phyloP scores from a whole-genome alignment of 1,140 invertebrate species.

The Aphidius ervi region DNA sequence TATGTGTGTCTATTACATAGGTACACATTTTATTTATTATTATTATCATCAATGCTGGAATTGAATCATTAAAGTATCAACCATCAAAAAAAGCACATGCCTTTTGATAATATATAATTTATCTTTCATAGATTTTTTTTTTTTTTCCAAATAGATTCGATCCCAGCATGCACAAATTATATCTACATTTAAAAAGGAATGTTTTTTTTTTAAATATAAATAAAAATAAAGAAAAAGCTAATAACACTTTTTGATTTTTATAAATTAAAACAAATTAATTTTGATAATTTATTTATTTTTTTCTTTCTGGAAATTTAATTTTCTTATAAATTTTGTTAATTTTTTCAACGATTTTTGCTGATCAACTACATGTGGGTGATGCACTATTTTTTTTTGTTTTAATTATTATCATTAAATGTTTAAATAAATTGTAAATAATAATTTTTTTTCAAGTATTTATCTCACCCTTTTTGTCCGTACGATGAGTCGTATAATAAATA shows the following conservation, averaged over 20 bases:
- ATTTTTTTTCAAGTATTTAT: not conserved
- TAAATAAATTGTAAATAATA: no score
- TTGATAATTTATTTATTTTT: no score
- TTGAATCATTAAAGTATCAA: slow-evolving; percentile 30
- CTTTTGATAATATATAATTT: slow-evolving; percentile 12
- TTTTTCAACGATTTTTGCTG: no score
- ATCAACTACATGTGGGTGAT: no score
- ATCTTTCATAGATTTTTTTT: not conserved
- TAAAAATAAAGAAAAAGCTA: slow-evolving; percentile 5
- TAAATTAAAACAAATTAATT: no score
- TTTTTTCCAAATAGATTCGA: slow-evolving; percentile 27
- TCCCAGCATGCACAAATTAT: slow-evolving; percentile 35
- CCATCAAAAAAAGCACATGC: slow-evolving; percentile 10
- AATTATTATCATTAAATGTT: no score
- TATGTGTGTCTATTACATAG: slow-evolving; percentile 46
- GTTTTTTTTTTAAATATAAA: not conserved
- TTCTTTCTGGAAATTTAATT: no score
- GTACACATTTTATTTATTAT: slow-evolving; percentile 33
- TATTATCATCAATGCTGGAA: slow-evolving; percentile 34
- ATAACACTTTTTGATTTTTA: slow-evolving; percentile 6
- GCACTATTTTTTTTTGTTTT: no score
- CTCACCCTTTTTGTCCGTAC: slow-evolving; percentile 25
- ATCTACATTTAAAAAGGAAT: not conserved
- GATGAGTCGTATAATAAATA: slow-evolving; percentile 48
- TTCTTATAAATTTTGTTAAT: no score